phyloP scores from a whole-genome alignment of 2,888 invertebrate species.

The Norana najaformis region DNA sequence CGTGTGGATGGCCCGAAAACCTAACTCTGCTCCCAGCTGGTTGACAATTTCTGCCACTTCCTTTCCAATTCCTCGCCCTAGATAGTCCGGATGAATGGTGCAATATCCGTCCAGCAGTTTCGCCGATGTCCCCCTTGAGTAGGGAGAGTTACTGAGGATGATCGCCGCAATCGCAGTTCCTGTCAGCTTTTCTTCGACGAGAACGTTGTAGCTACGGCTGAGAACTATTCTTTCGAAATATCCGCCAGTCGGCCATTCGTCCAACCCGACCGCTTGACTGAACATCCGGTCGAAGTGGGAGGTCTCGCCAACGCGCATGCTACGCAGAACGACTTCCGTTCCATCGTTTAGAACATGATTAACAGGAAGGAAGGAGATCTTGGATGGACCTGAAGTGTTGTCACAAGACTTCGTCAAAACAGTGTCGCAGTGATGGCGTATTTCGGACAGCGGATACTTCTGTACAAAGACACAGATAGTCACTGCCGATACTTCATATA shows the following conservation, averaged over 20 bases:
- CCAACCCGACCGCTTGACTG: background rate
- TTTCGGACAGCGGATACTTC: background rate
- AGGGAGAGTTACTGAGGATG: background rate
- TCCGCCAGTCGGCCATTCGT: background rate
- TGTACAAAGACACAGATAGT: background rate
- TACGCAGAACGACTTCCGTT: background rate
- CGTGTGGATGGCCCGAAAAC: background rate
- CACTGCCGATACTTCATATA: background rate
- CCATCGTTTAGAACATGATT: background rate
- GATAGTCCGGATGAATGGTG: background rate
- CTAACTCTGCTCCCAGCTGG: background rate
- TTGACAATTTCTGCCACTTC: background rate
- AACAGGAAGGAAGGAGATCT: background rate
- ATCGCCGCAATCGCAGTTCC: background rate
- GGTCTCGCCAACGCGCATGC: background rate
- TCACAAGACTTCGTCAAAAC: background rate
- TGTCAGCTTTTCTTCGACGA: background rate
- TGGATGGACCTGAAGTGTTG: background rate
- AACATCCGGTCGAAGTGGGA: conserved; percentile 4
- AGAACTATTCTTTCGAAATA: background rate
- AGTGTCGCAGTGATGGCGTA: background rate
- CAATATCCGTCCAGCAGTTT: background rate
- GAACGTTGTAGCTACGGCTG: background rate
- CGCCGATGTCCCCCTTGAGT: conserved; percentile 7
- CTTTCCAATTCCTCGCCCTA: background rate